phyloP scores from a whole-genome alignment of 2,113 vertebrate species.

The Lophochroa leadbeateri region DNA sequence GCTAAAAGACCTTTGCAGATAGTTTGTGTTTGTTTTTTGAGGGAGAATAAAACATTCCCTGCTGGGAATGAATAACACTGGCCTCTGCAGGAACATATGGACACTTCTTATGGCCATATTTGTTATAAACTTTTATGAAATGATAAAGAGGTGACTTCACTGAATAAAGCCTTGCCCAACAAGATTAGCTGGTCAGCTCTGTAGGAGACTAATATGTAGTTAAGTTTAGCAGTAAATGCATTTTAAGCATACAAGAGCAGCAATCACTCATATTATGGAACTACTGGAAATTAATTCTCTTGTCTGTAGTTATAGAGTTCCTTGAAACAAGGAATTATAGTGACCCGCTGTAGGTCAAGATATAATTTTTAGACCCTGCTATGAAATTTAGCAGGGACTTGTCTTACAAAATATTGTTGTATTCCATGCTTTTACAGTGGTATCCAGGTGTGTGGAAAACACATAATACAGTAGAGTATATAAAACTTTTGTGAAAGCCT shows the following conservation, averaged over 20 bases:
- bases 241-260: not conserved
- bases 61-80: not conserved
- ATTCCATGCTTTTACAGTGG: not conserved
- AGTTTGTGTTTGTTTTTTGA: not conserved
- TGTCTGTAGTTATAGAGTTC: not conserved
- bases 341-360: not conserved
- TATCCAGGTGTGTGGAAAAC: not conserved
- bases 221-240: not conserved
- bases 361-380: not conserved
- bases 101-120: not conserved
- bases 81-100: not conserved
- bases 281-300: not conserved
- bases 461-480: not conserved
- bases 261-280: not conserved
- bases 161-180: not conserved
- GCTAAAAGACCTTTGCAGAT: not conserved
- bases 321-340: not conserved
- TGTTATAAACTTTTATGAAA: constrained; percentile 17
- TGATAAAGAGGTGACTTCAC: not conserved
- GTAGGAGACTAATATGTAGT: not conserved
- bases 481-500: not conserved
- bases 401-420: not conserved
- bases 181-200: not conserved
- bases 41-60: not conserved
- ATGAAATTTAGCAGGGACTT: not conserved